phyloP scores from a whole-genome alignment of 1,140 invertebrate genomes.

The Brachionus sp. region DNA sequence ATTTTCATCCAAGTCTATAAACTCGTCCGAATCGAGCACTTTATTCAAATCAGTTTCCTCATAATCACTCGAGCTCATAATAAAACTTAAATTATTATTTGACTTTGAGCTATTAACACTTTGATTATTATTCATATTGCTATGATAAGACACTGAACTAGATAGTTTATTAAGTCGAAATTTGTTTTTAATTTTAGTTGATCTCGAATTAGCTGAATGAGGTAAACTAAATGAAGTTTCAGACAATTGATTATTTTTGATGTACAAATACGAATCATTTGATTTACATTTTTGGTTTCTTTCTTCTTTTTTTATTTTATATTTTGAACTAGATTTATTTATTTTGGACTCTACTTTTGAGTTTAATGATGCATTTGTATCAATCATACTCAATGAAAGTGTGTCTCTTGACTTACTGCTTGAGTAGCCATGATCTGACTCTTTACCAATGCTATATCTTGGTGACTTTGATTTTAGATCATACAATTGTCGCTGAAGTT shows the following conservation, averaged over 20 bases:
- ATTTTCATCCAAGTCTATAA: slow-evolving; percentile 26
- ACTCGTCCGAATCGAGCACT: slow-evolving; percentile 28
- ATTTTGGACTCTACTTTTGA: background rate
- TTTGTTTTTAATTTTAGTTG: slow-evolving; percentile 23
- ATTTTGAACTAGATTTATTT: background rate
- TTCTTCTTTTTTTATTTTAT: slow-evolving; percentile 40
- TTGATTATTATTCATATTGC: background rate
- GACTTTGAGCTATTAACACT: background rate
- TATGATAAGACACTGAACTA: background rate
- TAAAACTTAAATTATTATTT: slow-evolving; percentile 40
- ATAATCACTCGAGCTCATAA: slow-evolving; percentile 31
- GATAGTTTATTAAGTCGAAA: background rate
- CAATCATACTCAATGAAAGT: slow-evolving; percentile 17
- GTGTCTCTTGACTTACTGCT: slow-evolving; percentile 39
- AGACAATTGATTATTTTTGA: slow-evolving; percentile 29
- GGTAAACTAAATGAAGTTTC: background rate
- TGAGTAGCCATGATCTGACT: slow-evolving; percentile 37
- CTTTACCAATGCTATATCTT: slow-evolving; percentile 10
- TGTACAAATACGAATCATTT: slow-evolving; percentile 44
- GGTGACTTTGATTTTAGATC: slow-evolving; percentile 27
- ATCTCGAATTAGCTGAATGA: background rate
- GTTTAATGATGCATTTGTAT: background rate
- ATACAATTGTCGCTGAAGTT: slow-evolving; percentile 11
- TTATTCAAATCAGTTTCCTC: slow-evolving; percentile 42
- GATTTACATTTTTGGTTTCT: slow-evolving; percentile 38